These are phyloP conservation scores for Helarctos malayanus DNA, from an alignment of 2,797 vertebrate species.

Conservation along the genomic window DNA sequence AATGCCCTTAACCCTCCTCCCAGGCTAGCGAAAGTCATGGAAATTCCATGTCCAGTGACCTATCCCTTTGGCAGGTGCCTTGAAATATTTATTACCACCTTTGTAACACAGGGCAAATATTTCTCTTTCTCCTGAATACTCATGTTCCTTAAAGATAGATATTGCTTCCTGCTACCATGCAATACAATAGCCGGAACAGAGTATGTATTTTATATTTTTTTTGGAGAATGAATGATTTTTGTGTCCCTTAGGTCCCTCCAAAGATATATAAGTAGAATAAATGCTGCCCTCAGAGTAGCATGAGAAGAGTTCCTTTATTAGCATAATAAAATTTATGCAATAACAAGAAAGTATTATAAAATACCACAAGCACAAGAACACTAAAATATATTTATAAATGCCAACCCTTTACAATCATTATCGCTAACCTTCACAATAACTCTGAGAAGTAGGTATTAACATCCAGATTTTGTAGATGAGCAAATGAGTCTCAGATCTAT, in stretches of 20 bases:
- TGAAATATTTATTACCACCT: background rate
- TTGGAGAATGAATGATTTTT: background rate
- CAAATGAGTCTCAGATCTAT: slow-evolving; percentile 9
- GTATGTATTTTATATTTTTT: background rate
- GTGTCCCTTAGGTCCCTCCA: background rate
- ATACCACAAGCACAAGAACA: background rate
- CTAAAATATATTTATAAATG: slow-evolving; percentile 22
- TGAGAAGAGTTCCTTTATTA: background rate
- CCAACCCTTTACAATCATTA: background rate
- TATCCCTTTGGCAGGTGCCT: fast-evolving
- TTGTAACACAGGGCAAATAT: background rate
- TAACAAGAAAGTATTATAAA: background rate
- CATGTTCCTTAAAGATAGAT: background rate
- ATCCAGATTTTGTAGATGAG: background rate
- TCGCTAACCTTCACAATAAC: background rate
- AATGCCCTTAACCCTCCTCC: background rate
- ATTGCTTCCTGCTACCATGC: background rate
- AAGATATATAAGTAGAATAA: background rate
- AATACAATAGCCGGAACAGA: background rate
- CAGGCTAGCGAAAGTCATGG: background rate
- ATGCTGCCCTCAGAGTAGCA: background rate
- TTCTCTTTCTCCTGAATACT: background rate
- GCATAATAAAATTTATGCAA: slow-evolving; percentile 27
- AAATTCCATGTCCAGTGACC: background rate
- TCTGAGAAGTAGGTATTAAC: background rate